Evolutionary conservation across 1,140 invertebrate genomes (phyloP).

Genomic region (Bombus cullumanus): DNA sequence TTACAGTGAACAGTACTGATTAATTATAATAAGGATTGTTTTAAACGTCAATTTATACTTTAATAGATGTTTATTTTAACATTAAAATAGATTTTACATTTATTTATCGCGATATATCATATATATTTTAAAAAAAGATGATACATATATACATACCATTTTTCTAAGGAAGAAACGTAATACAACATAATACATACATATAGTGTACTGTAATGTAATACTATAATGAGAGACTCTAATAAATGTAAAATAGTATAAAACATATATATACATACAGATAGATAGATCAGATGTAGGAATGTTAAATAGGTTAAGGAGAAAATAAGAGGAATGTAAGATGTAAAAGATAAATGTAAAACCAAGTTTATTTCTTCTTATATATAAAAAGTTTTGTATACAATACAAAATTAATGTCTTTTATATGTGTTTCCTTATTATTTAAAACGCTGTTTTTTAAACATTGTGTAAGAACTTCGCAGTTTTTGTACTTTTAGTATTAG

Average conservation of each 20-base stretch:
- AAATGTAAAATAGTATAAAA: neutral
- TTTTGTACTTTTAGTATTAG: neutral
- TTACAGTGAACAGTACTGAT: conserved; percentile 15
- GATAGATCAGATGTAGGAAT: neutral
- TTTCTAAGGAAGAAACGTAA: neutral
- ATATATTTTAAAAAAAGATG: neutral
- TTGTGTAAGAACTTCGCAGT: neutral
- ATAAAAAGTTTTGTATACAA: neutral
- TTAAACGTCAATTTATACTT: neutral
- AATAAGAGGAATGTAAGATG: neutral
- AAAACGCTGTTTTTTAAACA: neutral
- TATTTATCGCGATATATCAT: neutral
- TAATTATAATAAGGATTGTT: conserved; percentile 3
- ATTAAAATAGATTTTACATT: neutral
- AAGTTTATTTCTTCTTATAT: neutral
- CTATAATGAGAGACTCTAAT: no score
- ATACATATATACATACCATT: neutral
- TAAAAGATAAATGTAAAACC: no score
- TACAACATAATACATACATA: neutral
- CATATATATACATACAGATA: neutral
- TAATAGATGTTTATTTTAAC: neutral
- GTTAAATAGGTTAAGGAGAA: neutral
- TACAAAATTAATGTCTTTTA: no score
- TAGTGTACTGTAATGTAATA: neutral
- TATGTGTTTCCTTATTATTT: no score